Evolutionary conservation across 2,797 vertebrate species (phyloP), one percentile per base, ranked within the genome.

Genomic region (Hipposideros larvatus): DNA sequence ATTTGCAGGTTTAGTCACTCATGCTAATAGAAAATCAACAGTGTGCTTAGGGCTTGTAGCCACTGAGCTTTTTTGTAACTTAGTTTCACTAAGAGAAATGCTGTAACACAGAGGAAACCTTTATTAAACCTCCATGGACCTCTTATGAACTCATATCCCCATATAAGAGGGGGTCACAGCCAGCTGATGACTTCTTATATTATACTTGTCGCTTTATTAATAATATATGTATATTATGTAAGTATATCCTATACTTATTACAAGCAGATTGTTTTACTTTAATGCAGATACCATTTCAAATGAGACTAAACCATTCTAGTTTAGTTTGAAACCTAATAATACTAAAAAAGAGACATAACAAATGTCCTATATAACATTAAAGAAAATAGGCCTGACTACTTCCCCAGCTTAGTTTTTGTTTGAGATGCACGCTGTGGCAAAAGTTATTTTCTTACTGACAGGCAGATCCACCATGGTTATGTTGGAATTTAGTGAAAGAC

Each of bases 1-100:
- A 73, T 95, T 97, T 91, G 87, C 87, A 87, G 68, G 34, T 91
- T 89, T 90, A 93, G 88, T 91, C 86, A 78, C 59, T 96, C 51
- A 9, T 77, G 34, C 34, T 75, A 63, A 59, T 22, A 86, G 84
- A 80, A 84, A 78, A 55, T 73, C 57, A 63, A 57, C 87, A 22
- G 1, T 43, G 91, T 85, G 37, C 57, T 93, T 51, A 82, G 4
- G 66, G 89, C 3, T 0, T 53, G 31, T 37, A 71, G 43, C 73
- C 31, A 4, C 11, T 46, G 28, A 80, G 94, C n/a, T 41, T 77
- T 53, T 18, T 21, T 51, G 3, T 73, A 46, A 53, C 41, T 73
- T 73, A 19, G 14, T 78, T 75, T 87, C 68, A 48, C 41, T 43
- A 22, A 75, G 16, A 48, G 51, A 53, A 43, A 37, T 15, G 37